Percentiles rank a stretch among this genome's conserved stretches.
phyloP scores from a whole-genome alignment of 2,888 invertebrate genomes.

The Drosophila macrospina region DNA sequence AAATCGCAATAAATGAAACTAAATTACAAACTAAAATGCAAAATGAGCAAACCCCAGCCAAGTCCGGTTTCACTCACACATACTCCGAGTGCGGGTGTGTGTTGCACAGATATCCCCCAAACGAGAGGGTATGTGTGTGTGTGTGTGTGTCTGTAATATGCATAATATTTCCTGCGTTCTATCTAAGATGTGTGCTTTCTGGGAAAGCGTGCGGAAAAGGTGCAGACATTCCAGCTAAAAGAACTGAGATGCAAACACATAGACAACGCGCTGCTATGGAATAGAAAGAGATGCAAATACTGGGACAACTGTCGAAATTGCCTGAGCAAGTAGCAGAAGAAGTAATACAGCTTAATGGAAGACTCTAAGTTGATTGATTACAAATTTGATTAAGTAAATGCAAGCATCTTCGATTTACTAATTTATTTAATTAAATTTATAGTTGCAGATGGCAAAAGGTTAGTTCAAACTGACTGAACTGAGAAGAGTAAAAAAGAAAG shows the following conservation, averaged over 20 bases:
- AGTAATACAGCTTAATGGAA: too few species aligned
- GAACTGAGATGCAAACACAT: neutral
- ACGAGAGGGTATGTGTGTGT: slow-evolving; percentile 9
- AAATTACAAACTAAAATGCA: slow-evolving; percentile 82
- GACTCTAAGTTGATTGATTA: neutral
- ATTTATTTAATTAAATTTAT: too few species aligned
- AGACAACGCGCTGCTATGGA: neutral
- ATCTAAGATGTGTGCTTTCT: slow-evolving; percentile 68
- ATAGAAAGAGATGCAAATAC: neutral
- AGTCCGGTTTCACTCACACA: slow-evolving; percentile 3
- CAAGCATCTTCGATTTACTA: too few species aligned
- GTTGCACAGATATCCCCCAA: neutral
- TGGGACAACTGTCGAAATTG: neutral
- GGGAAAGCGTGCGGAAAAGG: slow-evolving; percentile 28
- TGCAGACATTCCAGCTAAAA: slow-evolving; percentile 39
- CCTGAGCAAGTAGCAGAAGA: too few species aligned
- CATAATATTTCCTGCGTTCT: slow-evolving; percentile 69
- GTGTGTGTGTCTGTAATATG: slow-evolving; percentile 60
- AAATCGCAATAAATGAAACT: slow-evolving; percentile 83
- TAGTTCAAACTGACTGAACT: too few species aligned
- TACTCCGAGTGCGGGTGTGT: slow-evolving; percentile 45
- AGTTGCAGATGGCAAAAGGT: too few species aligned
- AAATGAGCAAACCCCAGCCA: slow-evolving; percentile 69
- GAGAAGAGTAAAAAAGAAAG: too few species aligned
- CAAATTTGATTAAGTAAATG: too few species aligned